Base-by-base conservation (phyloP, 2,113 vertebrate genomes). In the Mixornis gularis region DNA sequence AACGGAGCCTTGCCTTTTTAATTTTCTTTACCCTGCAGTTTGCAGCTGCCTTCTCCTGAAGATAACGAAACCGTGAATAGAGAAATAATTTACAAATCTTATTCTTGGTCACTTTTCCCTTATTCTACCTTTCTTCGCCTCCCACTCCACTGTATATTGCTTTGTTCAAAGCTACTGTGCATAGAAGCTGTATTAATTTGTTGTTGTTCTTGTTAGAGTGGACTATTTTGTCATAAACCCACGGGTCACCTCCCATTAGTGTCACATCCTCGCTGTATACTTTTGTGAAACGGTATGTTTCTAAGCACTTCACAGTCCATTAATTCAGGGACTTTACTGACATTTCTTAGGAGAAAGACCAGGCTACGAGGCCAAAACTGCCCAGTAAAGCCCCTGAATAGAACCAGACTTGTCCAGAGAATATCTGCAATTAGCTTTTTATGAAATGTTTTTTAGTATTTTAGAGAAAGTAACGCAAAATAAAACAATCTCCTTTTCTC, bases 261-360 rank as follows among this genome's bases (percentile, higher is more conserved):
- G 94, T 96, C 95, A 93, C 52, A 90, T 94, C 89, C 83, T 93
- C 77, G 49, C 89, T 59, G 88, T 64, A 91, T 48, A 96, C 95
- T 97, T 97, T 70, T 64, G 79, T 93, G 97, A 97, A 95, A 96
- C 82, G 79, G 71, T 97, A 65, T 94, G 85, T 93, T 97, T 97
- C 92, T 94, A 93, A 97, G 89, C 89, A 80, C 96, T 97, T 97
- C 94, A 96, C 95, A 96, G 96, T 88, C 96, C 95, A 96, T 97
- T 97, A 97, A 96, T 97, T 97, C 95, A 91, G 94, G 90, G 91
- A 80, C 89, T 97, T 96, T 92, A 85, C 89, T 97, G 96, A 94
- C 96, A 91, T 96, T 97, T 97, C 94, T 53, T 84, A 41, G 80
- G 89, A 95, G 91, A 91, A 94, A 86, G 70, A 96, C 85, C 79